These are phyloP conservation scores for Parambassis ranga DNA, from an alignment of 2,797 vertebrate species.

Conservation along the genomic window DNA sequence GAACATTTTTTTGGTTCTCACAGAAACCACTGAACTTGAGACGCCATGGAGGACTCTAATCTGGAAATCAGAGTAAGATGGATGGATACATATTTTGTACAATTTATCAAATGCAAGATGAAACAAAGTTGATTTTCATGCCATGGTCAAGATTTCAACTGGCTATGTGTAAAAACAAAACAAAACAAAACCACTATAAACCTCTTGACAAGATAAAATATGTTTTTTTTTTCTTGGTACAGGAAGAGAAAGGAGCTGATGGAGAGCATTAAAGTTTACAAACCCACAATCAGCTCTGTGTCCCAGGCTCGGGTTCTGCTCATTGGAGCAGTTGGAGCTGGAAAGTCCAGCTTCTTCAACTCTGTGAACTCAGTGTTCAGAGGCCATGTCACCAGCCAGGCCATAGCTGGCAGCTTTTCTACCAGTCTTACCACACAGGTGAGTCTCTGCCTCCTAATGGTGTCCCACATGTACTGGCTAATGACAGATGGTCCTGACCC, in stretches of 20 bases:
- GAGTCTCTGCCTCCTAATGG: neutral
- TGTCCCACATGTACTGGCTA: neutral
- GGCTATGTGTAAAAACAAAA: too few relatives aligned
- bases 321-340: constrained; percentile 65
- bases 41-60: constrained; percentile 40
- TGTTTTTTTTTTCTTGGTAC: neutral
- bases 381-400: constrained; percentile 63
- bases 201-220: neutral
- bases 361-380: constrained; percentile 73
- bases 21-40: constrained; percentile 12
- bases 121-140: too few relatives aligned
- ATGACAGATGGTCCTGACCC: neutral
- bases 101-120: too few relatives aligned
- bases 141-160: too few relatives aligned
- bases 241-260: constrained; percentile 47
- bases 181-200: too few relatives aligned
- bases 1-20: too few relatives aligned
- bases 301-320: too few relatives aligned
- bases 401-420: constrained; percentile 39
- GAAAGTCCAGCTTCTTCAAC: constrained; percentile 79
- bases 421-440: constrained; percentile 67
- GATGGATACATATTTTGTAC: neutral
- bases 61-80: constrained; percentile 30
- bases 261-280: constrained; percentile 32
- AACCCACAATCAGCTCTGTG: too few relatives aligned